A percentile compares a stretch with the other conserved stretches of the same genome.
Evolutionary conservation across 2,888 invertebrate species (phyloP).

Genomic region (Aphrophora alni): DNA sequence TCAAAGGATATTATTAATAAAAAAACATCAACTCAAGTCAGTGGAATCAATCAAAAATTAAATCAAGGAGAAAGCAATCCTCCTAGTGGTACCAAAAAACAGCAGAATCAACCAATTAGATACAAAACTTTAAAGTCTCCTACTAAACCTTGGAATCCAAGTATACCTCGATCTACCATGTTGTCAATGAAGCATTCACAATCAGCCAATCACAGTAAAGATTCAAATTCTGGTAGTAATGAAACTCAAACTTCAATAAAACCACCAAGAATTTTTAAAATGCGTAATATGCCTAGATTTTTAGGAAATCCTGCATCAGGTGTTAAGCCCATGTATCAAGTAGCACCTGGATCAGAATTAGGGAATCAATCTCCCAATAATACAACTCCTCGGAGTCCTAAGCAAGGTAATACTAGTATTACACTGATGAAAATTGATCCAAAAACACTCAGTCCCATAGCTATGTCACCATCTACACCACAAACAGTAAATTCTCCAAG

Average conservation of each 20-base stretch:
- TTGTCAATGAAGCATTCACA: constrained; percentile 56
- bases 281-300: constrained; percentile 63
- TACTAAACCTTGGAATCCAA: constrained; percentile 68
- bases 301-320: constrained; percentile 66
- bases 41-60: background rate
- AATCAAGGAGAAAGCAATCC: background rate
- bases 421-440: constrained; percentile 64
- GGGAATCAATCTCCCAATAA: constrained; percentile 7
- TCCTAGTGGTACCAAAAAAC: background rate
- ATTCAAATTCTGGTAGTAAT: constrained; percentile 16
- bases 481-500: constrained; percentile 9
- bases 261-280: constrained; percentile 66
- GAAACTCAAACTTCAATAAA: constrained; percentile 51
- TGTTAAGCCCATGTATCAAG: constrained; percentile 66
- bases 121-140: constrained; percentile 67
- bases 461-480: constrained; percentile 36
- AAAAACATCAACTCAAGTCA: background rate
- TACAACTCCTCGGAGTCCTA: constrained; percentile 7
- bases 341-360: constrained; percentile 53
- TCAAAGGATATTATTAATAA: background rate
- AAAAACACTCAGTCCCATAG: constrained; percentile 64
- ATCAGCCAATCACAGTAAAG: constrained; percentile 35
- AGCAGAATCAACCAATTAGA: constrained; percentile 56
- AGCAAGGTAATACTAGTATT: constrained; percentile 15
- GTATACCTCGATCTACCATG: constrained; percentile 60